A percentile compares a stretch with the other conserved stretches of the same genome.
phyloP scores from a whole-genome alignment of 1,140 invertebrate species.

The Cotesia chilonis region DNA sequence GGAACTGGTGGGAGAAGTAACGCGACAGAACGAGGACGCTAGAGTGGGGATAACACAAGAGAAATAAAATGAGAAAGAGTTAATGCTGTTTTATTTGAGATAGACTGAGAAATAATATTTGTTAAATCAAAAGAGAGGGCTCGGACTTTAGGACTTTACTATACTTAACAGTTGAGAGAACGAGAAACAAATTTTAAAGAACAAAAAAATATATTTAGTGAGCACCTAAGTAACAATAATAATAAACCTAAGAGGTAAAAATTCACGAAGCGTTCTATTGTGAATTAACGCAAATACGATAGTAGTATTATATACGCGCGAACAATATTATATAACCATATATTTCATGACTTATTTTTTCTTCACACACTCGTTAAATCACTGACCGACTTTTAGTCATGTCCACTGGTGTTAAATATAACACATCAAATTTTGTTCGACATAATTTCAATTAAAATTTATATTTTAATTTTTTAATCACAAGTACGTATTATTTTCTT shows the following conservation, averaged over 20 bases:
- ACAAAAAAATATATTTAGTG: too few relatives aligned
- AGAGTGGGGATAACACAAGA: constrained; percentile 30
- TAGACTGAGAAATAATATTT: not conserved
- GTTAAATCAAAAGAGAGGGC: too few relatives aligned
- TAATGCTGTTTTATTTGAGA: constrained; percentile 10
- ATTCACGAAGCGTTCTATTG: constrained; percentile 23
- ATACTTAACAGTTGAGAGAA: too few relatives aligned
- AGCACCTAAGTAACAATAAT: not conserved
- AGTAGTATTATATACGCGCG: not conserved
- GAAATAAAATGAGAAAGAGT: constrained; percentile 8
- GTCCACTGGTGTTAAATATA: too few relatives aligned
- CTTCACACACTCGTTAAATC: constrained; percentile 11
- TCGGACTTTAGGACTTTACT: too few relatives aligned
- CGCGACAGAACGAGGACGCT: constrained; percentile 27
- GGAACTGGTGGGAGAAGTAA: constrained; percentile 38
- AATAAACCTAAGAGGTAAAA: constrained; percentile 31
- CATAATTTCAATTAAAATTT: too few relatives aligned
- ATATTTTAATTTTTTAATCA: too few relatives aligned
- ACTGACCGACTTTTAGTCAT: constrained; percentile 16
- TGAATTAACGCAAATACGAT: not conserved
- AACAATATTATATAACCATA: constrained; percentile 13
- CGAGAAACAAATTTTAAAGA: too few relatives aligned
- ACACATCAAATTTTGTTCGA: too few relatives aligned
- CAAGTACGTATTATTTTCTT: too few relatives aligned
- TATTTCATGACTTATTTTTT: constrained; percentile 1